Base-by-base conservation (phyloP, 2,113 vertebrate species). In the Tragelaphus strepsiceros region DNA sequence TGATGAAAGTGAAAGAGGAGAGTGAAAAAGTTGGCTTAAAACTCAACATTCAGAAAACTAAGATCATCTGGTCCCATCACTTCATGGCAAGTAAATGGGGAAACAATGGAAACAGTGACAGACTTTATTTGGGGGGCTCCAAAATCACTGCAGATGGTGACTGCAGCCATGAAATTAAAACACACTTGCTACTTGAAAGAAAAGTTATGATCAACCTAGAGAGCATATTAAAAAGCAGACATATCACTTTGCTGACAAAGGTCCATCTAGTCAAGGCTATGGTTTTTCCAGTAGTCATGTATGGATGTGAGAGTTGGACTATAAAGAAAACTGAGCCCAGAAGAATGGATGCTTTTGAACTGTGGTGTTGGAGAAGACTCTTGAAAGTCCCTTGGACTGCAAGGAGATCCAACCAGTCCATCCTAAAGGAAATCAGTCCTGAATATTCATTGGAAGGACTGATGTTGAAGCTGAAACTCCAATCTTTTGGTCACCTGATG, bases 281-380 rank as follows among this genome's bases (percentile, higher is more conserved):
- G n/a, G 32, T n/a, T 71, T 67, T 71, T 10, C 64, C 7, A 5
- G n/a, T 21, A 0, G 64, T 71, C 64, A 5, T 21, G 64, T 71
- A 35, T 5, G 8, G 64, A 21, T 64, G n/a, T 71, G 64, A 71
- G 17, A 35, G 64, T 35, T 71, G 64, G 4, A 71, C n/a, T 4
- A 3, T 71, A 11, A 71, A 35, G 64, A 21, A 71, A 5, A n/a
- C 0, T 35, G n/a, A 71, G 17, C 2, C 0, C n/a, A 0, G 0
- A 71, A 71, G 32, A 21, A 35, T n/a, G n/a, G 62, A 67, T 35
- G 64, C 64, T 71, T 71, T 9, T 35, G 17, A 71, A 35, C 17
- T 71, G 64, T 71, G n/a, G 64, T 71, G 64, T 35, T 71, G 64
- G 64, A 71, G 17, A 71, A 71, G 8, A 71, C n/a, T 71, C 64